Evolutionary conservation across 2,797 vertebrate genomes (phyloP), one percentile per base, ranked within the genome.

Genomic region (Masticophis lateralis): DNA sequence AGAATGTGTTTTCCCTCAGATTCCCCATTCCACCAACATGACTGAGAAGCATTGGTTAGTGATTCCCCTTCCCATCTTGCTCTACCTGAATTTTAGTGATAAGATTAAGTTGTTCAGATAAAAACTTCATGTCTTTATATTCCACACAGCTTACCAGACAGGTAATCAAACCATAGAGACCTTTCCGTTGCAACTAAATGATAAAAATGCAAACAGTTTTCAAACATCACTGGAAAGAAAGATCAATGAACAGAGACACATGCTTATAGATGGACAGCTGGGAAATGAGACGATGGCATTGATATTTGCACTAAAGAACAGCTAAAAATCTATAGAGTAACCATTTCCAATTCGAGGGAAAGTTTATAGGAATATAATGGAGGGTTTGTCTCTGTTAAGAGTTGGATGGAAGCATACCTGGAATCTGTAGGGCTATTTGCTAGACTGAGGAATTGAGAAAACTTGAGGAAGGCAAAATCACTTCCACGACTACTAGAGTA

Each of bases 161-260:
- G 79, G 61, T 89, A 32, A 88, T 12, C 28, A 4, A 6, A 57
- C n/a, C n/a, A 1, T 63, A 90, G 56, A 16, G 69, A 92, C 95
- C 94, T 56, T 92, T 94, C 94, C 91, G 25, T 95, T 91, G 87
- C 92, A 94, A 90, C 63, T 69, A n/a, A 51, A 47, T 95, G 94
- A 74, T 91, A 96, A 94, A 96, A 96, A 96, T 96, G 94, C 92
- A 95, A 91, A 96, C 61, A 11, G 86, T 95, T 95, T 91, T 60
- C 94, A 97, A 96, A 96, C 79, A 92, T n/a, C 91, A 88, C 94
- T 92, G 0, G 1, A 93, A 86, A 55, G 91, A 47, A 55, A 92
- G 55, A 60, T 86, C 5, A 0, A 87, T 94, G 37, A 89, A 59
- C 18, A 86, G 94, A 92, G 66, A 32, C 28, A 89, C 59, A 1